These are phyloP conservation scores for Caenorhabditis afra DNA, from an alignment of 2,888 invertebrate species.

Conservation along the genomic window DNA sequence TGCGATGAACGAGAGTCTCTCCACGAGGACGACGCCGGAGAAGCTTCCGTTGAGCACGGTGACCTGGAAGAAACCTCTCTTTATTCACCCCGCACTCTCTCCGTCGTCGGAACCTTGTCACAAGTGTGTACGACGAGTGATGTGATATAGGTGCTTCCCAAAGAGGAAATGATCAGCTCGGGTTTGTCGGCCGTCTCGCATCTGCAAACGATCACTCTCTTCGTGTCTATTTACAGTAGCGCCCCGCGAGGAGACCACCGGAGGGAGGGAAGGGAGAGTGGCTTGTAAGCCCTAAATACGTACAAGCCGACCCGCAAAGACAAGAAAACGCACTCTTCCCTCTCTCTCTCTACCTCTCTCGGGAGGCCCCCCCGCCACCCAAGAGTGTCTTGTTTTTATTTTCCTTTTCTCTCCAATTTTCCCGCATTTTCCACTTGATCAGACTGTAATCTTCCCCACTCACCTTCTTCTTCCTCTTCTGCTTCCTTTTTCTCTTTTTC, in stretches of 20 bases:
- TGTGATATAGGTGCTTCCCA: conserved; percentile 67
- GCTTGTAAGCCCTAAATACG: conserved; percentile 58
- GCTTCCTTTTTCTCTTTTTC: no score
- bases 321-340: conserved; percentile 8
- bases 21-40: conserved; percentile 59
- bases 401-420: no score
- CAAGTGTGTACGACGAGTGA: conserved; percentile 71
- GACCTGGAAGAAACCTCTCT: conserved; percentile 47
- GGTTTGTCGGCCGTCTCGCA: conserved; percentile 64
- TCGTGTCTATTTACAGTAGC: conserved; percentile 46
- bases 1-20: conserved; percentile 59
- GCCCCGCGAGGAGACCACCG: conserved; percentile 3
- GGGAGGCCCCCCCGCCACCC: background rate
- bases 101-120: conserved; percentile 56
- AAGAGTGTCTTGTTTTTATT: background rate
- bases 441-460: no score
- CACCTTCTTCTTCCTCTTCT: no score
- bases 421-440: no score
- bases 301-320: conserved; percentile 37
- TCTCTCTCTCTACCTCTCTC: conserved; percentile 2
- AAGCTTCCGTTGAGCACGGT: conserved; percentile 69
- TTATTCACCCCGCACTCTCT: background rate
- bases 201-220: conserved; percentile 53
- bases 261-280: conserved; percentile 6
- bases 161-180: conserved; percentile 64